phyloP scores from a whole-genome alignment of 2,888 invertebrate species.

The Drosophila dives region DNA sequence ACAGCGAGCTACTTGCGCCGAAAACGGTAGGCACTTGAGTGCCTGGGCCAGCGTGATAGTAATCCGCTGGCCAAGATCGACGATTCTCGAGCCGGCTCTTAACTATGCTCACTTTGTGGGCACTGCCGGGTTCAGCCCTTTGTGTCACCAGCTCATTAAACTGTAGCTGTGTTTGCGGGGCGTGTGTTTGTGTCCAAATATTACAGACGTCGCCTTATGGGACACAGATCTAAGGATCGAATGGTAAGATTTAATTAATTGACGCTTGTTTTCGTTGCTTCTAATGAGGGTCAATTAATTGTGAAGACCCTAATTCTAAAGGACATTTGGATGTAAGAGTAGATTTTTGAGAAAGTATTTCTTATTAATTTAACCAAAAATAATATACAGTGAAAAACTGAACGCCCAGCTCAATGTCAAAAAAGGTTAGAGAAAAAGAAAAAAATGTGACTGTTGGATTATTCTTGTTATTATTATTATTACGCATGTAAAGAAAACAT shows the following conservation, averaged over 20 bases:
- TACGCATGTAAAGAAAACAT: background rate
- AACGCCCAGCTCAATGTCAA: background rate
- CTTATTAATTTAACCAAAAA: slow-evolving; percentile 3
- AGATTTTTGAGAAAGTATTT: slow-evolving; percentile 1
- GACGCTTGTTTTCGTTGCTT: slow-evolving; percentile 44
- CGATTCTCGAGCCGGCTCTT: slow-evolving; percentile 31
- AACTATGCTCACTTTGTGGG: slow-evolving; percentile 48
- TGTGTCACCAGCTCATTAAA: slow-evolving; percentile 72
- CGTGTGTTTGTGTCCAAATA: slow-evolving; percentile 33
- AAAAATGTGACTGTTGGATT: background rate
- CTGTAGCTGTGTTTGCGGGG: slow-evolving; percentile 27
- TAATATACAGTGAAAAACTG: background rate
- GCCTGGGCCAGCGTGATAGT: slow-evolving; percentile 62
- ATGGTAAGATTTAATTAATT: slow-evolving; percentile 59
- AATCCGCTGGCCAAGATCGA: slow-evolving; percentile 58
- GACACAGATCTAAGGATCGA: slow-evolving; percentile 36
- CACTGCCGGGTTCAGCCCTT: slow-evolving; percentile 47
- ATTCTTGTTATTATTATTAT: background rate
- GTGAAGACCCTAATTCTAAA: slow-evolving; percentile 16
- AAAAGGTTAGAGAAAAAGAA: background rate
- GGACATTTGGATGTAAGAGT: background rate
- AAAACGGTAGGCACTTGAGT: slow-evolving; percentile 60
- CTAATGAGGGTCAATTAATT: slow-evolving; percentile 57
- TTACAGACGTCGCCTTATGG: background rate
- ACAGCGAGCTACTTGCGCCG: slow-evolving; percentile 42